Evolutionary conservation across 2,113 vertebrate genomes (phyloP).

Genomic region (Anarrhichthys ocellatus): DNA sequence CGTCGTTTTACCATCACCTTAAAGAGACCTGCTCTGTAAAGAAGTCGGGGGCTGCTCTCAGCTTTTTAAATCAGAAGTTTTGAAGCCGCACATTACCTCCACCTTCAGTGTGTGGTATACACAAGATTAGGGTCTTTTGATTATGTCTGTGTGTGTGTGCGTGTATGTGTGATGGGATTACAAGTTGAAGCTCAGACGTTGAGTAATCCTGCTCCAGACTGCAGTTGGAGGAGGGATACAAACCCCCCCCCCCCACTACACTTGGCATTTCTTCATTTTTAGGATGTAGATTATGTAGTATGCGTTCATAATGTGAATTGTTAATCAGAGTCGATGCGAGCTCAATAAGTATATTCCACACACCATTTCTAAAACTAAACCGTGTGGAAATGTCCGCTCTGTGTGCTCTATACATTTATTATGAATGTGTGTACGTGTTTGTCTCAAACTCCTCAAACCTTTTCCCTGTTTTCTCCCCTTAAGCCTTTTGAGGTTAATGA

Average conservation of each 20-base stretch:
- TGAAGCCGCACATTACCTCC: background rate
- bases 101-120: constrained; percentile 53
- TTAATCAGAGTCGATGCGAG: background rate
- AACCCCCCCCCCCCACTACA: constrained; percentile 14
- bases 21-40: background rate
- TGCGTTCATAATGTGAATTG: background rate
- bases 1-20: background rate
- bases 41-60: background rate
- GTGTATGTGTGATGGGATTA: constrained; percentile 55
- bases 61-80: background rate
- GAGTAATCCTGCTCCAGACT: constrained; percentile 75
- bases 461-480: constrained; percentile 27
- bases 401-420: constrained; percentile 25
- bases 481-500: constrained; percentile 96
- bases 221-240: constrained; percentile 44
- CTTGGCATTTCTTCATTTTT: constrained; percentile 29
- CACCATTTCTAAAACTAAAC: background rate
- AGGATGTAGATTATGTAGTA: background rate
- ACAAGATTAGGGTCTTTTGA: constrained; percentile 65
- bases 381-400: constrained; percentile 3
- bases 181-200: constrained; percentile 68
- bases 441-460: background rate
- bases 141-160: constrained; percentile 44
- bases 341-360: background rate
- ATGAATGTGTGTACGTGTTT: background rate